Conservation (phyloP, 2,888 invertebrate species). For the Xanthia icteritia region DNA sequence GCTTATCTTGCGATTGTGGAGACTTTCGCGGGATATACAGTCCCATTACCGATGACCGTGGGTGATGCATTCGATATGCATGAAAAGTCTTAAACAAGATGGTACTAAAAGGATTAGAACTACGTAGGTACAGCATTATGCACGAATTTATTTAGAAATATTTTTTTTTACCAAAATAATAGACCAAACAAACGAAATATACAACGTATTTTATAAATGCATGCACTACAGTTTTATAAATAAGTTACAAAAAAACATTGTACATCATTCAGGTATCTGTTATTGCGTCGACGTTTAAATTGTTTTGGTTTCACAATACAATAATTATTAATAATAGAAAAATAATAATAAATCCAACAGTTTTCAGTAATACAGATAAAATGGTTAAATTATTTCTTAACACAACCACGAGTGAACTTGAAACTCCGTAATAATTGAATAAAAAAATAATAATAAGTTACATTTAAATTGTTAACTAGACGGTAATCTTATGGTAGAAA, state of each 20-base stretch:
- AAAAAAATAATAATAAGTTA: conserved; percentile 61
- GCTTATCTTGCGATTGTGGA: too few species aligned
- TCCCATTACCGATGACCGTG: too few species aligned
- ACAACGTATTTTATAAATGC: conserved; percentile 61
- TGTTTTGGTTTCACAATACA: conserved; percentile 74
- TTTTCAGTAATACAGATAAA: conserved; percentile 56
- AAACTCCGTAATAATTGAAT: conserved; percentile 59
- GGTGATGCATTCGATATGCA: too few species aligned
- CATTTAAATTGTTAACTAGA: conserved; percentile 62
- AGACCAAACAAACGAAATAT: conserved; percentile 48
- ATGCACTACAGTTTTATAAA: conserved; percentile 65
- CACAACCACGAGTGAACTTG: conserved; percentile 88
- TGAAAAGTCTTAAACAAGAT: neutral
- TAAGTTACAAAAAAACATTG: conserved; percentile 78
- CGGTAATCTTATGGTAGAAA: conserved; percentile 62
- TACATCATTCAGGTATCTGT: conserved; percentile 85
- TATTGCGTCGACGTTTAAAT: conserved; percentile 75
- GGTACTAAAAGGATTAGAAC: neutral
- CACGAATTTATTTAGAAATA: too few species aligned
- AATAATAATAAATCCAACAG: conserved; percentile 61
- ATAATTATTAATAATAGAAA: conserved; percentile 56
- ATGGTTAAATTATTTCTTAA: conserved; percentile 69
- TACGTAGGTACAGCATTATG: neutral
- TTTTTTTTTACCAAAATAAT: conserved; percentile 45
- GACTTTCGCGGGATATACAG: too few species aligned